Conservation (phyloP, 2,113 vertebrate species). For the Phrynosoma platyrhinos region DNA sequence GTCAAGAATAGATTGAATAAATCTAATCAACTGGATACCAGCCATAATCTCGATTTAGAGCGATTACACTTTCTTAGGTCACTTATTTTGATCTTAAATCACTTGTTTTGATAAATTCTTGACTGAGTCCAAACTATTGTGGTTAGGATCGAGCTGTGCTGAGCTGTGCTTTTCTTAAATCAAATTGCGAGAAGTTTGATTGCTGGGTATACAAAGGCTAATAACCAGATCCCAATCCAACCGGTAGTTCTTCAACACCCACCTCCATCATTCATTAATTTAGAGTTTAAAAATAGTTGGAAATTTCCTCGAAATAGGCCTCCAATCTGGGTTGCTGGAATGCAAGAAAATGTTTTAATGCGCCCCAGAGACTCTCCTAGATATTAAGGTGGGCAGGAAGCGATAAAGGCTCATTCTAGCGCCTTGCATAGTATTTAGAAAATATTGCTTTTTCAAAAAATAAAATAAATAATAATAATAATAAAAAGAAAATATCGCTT, state of each 20-base stretch:
- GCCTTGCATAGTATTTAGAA: conserved; percentile 70
- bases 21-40: too few relatives aligned
- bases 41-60: not conserved
- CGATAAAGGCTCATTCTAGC: conserved; percentile 2
- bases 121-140: not conserved
- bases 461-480: too few relatives aligned
- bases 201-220: too few relatives aligned
- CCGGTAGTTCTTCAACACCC: not conserved
- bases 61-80: not conserved
- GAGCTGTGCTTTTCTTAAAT: not conserved
- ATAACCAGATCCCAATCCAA: not conserved
- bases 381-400: not conserved
- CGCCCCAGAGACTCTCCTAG: not conserved
- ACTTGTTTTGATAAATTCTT: not conserved
- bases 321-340: not conserved
- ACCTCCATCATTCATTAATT: not conserved
- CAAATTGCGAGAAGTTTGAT: not conserved
- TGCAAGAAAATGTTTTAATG: not conserved
- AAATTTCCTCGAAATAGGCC: not conserved
- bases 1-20: too few relatives aligned
- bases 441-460: conserved; percentile 66
- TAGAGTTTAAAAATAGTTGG: not conserved
- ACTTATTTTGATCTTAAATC: not conserved
- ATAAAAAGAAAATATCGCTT: conserved; percentile 68
- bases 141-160: not conserved